Evolutionary conservation across 2,797 vertebrate genomes (phyloP), one percentile per base, ranked within the genome.

Genomic region (Gambelia wislizenii): DNA sequence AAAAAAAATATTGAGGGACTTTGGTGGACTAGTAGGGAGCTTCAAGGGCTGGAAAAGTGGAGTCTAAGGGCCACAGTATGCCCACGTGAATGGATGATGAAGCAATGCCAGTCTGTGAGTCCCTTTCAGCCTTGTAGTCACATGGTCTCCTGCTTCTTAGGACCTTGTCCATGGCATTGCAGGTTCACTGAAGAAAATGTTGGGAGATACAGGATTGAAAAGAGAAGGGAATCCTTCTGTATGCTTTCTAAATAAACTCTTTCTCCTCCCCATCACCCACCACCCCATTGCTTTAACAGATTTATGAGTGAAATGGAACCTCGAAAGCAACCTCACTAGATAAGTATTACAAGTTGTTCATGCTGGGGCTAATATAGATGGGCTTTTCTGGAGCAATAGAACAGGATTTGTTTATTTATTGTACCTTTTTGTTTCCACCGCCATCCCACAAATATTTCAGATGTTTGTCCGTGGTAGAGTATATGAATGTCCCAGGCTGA

Each of bases 301-400:
- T 94, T 67, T 91, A 89, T 93, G 93, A 27, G 91, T 91, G 91
- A 91, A 52, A 85, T 5, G 89, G 93, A 94, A 86, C 0, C 0
- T 10, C 69, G 0, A 87, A 92, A 93, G 14, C 83, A 91, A 89
- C 93, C 18, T 22, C 90, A 88, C 96, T 95, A 95, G 95, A 94
- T 96, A 96, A 96, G 95, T 96, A 95, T 94, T 94, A 90, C 18
- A 18, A 86, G 86, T 94, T 86, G 90, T 90, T 95, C 90, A 91
- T 44, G 20, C 16, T 87, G 83, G 54, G 86, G 84, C 36, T 49
- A 22, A 1, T 78, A 80, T 86, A 2, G 64, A 87, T 88, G 82
- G 85, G 39, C 61, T 42, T 56, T 59, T 77, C 74, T 0, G 0
- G 76, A 85, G 86, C 59, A 84, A 13, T 27, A 18, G 67, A 74